Base-by-base conservation (phyloP, 2,113 vertebrate species). In the Pelecanoides urinatrix region DNA sequence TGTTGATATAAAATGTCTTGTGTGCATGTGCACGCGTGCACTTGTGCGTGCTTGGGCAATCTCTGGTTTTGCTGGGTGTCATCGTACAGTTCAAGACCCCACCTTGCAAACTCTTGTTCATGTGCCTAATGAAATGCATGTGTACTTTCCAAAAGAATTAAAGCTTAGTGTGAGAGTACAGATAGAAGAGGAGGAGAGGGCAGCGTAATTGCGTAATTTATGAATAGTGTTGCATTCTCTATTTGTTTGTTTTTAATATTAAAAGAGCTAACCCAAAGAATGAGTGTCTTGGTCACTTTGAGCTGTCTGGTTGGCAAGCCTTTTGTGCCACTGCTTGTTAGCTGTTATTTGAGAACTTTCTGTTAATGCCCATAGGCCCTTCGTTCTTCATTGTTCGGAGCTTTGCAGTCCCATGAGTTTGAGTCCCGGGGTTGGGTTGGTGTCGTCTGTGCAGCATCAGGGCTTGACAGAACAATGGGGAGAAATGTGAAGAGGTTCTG, bases 391-490 rank as follows among this genome's bases (percentile, higher is more conserved):
- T 83, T 94, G 92, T 92, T 92, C 6, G 2, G 81, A 96, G 92
- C 83, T 38, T 4, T 27, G 16, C 62, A 83, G 74, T 38, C 63
- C 85, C 94, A 50, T 18, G 90, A 62, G 75, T 40, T 65, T 61
- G 77, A 89, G 88, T 90, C 70, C 52, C 3, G 1, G 30, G 67
- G 27, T 49, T 85, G 88, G 82, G 76, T 76, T 21, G 5, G 22
- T 56, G 90, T 86, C 62, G 9, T 45, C 75, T 82, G 77, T 81
- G 88, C 66, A 83, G 13, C 49, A 61, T 77, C 49, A 96, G 16
- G 62, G 26, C 78, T 72, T 86, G 93, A 94, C 94, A 92, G 94
- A 93, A 89, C 92, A 95, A 89, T 93, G 82, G 68, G 52, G 27
- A 74, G 70, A 40, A 32, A 18, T 11, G 44, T 29, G 53, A 65